These are phyloP conservation scores for Hemicentrotus pulcherrimus DNA, from an alignment of 35 echinoderm and acorn worm species.

Conservation along the genomic window DNA sequence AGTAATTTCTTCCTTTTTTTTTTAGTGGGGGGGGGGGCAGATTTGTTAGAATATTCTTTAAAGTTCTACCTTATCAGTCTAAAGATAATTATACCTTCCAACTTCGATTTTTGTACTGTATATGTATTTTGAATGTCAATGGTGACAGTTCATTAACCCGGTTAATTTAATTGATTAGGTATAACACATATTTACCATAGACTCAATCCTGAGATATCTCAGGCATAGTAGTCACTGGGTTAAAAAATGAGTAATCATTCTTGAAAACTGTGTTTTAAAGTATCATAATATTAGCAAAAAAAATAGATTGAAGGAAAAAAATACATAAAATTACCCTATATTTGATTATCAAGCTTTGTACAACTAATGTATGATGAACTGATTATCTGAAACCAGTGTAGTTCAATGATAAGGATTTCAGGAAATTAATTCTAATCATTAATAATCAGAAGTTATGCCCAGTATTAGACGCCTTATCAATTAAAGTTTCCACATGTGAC, in stretches of 20 bases:
- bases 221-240: no score
- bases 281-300: background rate
- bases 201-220: no score
- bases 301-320: background rate
- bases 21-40: background rate
- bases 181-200: no score
- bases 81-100: background rate
- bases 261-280: background rate
- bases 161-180: no score
- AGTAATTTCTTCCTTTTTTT: background rate
- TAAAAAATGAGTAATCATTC: background rate
- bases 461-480: background rate
- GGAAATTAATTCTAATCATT: slow-evolving; percentile 6
- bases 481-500: background rate
- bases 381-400: background rate
- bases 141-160: no score
- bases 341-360: background rate
- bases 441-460: background rate
- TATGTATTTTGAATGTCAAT: no score
- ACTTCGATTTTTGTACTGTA: background rate
- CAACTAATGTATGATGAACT: background rate
- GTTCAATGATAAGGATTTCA: background rate
- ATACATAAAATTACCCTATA: background rate
- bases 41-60: no score
- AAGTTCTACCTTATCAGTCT: background rate